Evolutionary conservation across 2,888 invertebrate genomes (phyloP).

Genomic region (Limnephilus auricula): DNA sequence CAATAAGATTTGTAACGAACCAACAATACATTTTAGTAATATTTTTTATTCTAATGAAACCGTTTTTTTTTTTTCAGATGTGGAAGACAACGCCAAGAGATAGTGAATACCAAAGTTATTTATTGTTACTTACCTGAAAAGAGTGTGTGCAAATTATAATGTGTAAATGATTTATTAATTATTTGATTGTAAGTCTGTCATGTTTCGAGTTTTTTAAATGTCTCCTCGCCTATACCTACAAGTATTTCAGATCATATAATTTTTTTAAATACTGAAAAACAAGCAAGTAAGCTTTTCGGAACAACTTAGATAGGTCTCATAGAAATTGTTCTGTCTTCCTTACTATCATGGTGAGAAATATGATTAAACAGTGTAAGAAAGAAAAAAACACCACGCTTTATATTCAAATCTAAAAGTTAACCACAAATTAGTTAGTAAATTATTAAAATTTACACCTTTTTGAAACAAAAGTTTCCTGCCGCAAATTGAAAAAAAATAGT

Average conservation of each 20-base stretch:
- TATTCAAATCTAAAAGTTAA: too few relatives aligned
- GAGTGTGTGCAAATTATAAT: constrained; percentile 22
- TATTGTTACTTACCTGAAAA: constrained; percentile 7
- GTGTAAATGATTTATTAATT: constrained; percentile 26
- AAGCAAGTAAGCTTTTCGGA: too few relatives aligned
- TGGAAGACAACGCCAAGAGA: constrained; percentile 70
- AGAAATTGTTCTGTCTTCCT: too few relatives aligned
- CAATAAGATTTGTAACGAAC: not conserved
- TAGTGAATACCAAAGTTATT: constrained; percentile 42
- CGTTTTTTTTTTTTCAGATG: constrained; percentile 72
- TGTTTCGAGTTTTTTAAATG: not conserved
- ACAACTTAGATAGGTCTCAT: too few relatives aligned
- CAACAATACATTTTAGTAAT: not conserved
- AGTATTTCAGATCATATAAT: not conserved
- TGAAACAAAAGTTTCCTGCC: too few relatives aligned
- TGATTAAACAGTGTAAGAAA: too few relatives aligned
- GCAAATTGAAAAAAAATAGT: too few relatives aligned
- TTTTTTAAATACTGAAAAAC: not conserved
- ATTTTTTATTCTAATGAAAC: constrained; percentile 24
- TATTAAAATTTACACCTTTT: too few relatives aligned
- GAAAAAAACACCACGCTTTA: too few relatives aligned
- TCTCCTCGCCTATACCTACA: not conserved
- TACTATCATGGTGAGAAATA: too few relatives aligned
- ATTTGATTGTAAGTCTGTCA: constrained; percentile 16
- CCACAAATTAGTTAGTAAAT: too few relatives aligned